phyloP scores from a whole-genome alignment of 2,797 vertebrate species.

The Danio jaintianensis region DNA sequence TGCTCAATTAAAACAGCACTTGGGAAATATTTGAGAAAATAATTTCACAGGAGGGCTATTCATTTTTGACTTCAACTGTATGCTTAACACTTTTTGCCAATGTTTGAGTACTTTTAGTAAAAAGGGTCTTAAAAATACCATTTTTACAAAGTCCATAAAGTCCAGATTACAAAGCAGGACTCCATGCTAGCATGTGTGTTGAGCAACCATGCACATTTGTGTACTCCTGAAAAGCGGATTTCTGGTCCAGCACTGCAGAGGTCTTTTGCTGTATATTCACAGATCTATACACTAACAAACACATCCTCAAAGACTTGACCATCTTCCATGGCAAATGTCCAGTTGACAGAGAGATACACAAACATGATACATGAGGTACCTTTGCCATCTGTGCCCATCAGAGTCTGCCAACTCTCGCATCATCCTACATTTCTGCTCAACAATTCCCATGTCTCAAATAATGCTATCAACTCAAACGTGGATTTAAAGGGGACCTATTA shows the following conservation, averaged over 20 bases:
- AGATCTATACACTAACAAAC: neutral
- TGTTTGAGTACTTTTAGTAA: too few relatives aligned
- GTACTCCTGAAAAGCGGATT: neutral
- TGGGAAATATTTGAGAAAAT: too few relatives aligned
- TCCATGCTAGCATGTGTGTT: neutral
- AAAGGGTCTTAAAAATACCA: too few relatives aligned
- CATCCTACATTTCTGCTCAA: slow-evolving; percentile 15
- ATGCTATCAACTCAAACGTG: neutral
- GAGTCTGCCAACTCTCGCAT: slow-evolving; percentile 24
- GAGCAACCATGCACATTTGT: neutral
- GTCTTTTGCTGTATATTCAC: slow-evolving; percentile 17
- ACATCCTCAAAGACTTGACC: slow-evolving; percentile 24
- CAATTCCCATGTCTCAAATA: neutral
- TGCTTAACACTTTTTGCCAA: too few relatives aligned
- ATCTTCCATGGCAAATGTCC: slow-evolving; percentile 44
- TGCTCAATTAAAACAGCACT: too few relatives aligned
- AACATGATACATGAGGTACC: slow-evolving; percentile 36
- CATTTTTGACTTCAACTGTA: too few relatives aligned
- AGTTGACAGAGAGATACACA: slow-evolving; percentile 46
- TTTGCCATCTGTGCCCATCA: slow-evolving; percentile 49
- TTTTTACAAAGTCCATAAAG: too few relatives aligned
- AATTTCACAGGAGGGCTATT: too few relatives aligned
- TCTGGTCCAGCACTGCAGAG: neutral
- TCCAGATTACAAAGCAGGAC: too few relatives aligned
- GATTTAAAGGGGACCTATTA: too few relatives aligned